Evolutionary conservation across 1,140 invertebrate genomes (phyloP), one percentile per base, ranked within the genome.

Genomic region (Sarcophaga peregrina): DNA sequence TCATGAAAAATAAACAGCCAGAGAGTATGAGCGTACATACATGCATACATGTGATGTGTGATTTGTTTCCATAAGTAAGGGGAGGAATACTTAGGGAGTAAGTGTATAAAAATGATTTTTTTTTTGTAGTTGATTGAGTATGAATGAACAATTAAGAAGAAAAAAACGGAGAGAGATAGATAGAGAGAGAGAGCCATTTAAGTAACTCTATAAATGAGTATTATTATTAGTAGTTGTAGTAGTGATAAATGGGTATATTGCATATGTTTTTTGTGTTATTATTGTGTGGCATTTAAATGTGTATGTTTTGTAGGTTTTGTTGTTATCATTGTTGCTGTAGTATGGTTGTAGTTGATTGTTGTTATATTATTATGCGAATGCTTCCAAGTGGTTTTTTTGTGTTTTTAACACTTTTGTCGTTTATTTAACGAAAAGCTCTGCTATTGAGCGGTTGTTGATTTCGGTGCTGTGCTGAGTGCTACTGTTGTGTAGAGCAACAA

Each of bases 351-450:
- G 15, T 15, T 76, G 20, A n/a, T 20, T 75, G 73, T 25, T 75
- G 74, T 76, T 81, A 54, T 81, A 20, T n/a, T 54, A 54, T 46
- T 81, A 68, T 68, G 80, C 62, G 54, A 72, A 62, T 81, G 62
- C 62, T 81, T 81, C 25, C 8, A 68, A 68, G 80, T 81, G 25
- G 80, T 81, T 54, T 46, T 58, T 81, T 62, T 81, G 48, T 47
- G 74, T 81, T 81, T 76, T 78, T 68, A 81, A 81, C 80, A 81
- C 80, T 81, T 81, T 72, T 81, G 80, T 20, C 50, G 80, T 62
- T 81, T 81, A 81, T 81, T 81, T 81, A 17, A 81, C 80, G 80
- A 81, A 81, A 81, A 81, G 80, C 80, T 81, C 62, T 81, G 54
- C 54, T 81, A 81, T 72, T 81, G 80, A 81, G 80, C 80, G 80